phyloP scores from a whole-genome alignment of 2,888 invertebrate genomes.

The Mimachlamys varia region DNA sequence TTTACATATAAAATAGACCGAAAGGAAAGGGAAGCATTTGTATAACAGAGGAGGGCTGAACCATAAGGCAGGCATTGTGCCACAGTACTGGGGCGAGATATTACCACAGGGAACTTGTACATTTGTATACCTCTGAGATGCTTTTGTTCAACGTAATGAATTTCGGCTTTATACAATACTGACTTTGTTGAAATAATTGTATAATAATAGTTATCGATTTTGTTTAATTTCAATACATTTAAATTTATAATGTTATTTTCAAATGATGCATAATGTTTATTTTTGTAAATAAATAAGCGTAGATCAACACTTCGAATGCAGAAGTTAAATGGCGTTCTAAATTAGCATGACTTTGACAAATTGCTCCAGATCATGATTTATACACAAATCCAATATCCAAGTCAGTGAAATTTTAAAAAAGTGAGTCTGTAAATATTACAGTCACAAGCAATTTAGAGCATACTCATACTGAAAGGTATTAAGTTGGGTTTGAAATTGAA shows the following conservation, averaged over 20 bases:
- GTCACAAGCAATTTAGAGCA: not conserved
- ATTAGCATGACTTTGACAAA: not conserved
- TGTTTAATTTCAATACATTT: conserved; percentile 28
- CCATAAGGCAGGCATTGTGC: not conserved
- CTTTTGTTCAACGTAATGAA: conserved; percentile 2
- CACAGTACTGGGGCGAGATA: not conserved
- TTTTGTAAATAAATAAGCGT: not conserved
- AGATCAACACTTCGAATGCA: not conserved
- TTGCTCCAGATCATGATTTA: not conserved
- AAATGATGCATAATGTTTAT: not conserved
- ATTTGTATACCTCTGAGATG: not conserved
- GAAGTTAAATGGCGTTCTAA: not conserved
- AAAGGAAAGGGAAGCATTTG: not conserved
- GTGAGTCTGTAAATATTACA: not conserved
- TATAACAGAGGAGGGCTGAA: not conserved
- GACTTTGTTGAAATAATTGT: conserved; percentile 5
- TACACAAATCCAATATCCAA: not conserved
- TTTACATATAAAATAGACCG: not conserved
- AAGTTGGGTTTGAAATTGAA: not conserved
- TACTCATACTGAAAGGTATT: not conserved
- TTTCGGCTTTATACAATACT: not conserved
- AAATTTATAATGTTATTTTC: conserved; percentile 1
- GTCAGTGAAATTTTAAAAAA: not conserved
- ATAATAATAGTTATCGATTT: conserved; percentile 14
- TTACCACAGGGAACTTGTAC: not conserved